These are phyloP conservation scores for Pachydiplax longipennis DNA, from an alignment of 2,888 invertebrate genomes.

Conservation along the genomic window DNA sequence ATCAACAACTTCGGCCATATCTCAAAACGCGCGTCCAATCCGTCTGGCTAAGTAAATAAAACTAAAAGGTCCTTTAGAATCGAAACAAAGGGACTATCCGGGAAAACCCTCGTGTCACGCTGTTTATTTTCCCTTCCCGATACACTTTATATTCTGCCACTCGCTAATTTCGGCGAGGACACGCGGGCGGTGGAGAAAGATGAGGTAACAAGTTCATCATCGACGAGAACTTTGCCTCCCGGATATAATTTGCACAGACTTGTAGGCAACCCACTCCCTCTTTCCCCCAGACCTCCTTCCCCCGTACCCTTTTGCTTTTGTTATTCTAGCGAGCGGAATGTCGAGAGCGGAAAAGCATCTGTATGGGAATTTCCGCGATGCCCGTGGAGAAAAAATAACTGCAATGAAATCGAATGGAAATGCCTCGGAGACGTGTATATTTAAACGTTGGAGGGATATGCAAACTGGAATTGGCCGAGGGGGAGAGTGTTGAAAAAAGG, in stretches of 20 bases:
- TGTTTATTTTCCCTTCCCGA: not conserved
- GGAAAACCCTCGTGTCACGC: not conserved
- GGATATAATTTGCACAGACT: not conserved
- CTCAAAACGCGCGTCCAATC: too few relatives aligned
- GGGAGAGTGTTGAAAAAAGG: not conserved
- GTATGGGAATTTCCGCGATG: not conserved
- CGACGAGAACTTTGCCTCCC: not conserved
- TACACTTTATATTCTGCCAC: not conserved
- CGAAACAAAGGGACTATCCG: too few relatives aligned
- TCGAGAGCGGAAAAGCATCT: not conserved
- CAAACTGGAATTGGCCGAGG: not conserved
- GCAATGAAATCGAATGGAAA: not conserved
- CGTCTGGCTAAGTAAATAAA: too few relatives aligned
- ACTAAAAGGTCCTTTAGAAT: too few relatives aligned
- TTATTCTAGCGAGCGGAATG: slow-evolving; percentile 27
- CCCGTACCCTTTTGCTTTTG: not conserved
- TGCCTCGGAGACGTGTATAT: not conserved
- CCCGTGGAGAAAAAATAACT: not conserved
- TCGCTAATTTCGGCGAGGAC: not conserved
- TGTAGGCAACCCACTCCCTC: slow-evolving; percentile 47
- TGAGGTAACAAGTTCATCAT: not conserved
- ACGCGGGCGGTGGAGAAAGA: not conserved
- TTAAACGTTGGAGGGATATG: not conserved
- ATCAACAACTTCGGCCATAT: too few relatives aligned
- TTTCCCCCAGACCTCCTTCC: slow-evolving; percentile 24